These are phyloP conservation scores for Amblyteles armatorius DNA, from an alignment of 2,888 invertebrate species.

Conservation along the genomic window DNA sequence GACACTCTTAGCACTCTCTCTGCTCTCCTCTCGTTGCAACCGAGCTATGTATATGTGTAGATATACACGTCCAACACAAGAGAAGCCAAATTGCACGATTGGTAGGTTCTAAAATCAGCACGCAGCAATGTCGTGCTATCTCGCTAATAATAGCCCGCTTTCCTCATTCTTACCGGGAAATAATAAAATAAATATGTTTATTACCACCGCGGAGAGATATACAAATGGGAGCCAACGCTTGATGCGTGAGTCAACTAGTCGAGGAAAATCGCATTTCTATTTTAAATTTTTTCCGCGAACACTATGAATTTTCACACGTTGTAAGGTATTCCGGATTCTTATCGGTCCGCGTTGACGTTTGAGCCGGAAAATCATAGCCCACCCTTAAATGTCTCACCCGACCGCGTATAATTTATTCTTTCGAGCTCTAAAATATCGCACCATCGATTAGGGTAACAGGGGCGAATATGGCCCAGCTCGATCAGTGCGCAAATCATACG, in stretches of 20 bases:
- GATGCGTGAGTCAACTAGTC: not conserved
- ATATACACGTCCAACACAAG: slow-evolving; percentile 5
- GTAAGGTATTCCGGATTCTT: not conserved
- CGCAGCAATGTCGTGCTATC: slow-evolving; percentile 21
- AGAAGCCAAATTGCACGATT: slow-evolving; percentile 28
- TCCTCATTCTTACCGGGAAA: slow-evolving; percentile 60
- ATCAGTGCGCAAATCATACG: not conserved
- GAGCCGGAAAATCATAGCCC: not conserved
- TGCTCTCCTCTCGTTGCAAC: not conserved
- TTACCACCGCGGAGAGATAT: slow-evolving; percentile 1
- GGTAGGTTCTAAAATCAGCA: slow-evolving; percentile 57
- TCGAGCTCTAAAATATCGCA: not conserved
- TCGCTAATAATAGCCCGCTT: slow-evolving; percentile 48
- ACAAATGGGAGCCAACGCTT: slow-evolving; percentile 16
- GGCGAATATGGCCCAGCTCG: not conserved
- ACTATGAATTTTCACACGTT: slow-evolving; percentile 14
- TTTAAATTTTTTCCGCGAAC: not conserved
- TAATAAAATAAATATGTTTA: slow-evolving; percentile 53
- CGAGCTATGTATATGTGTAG: not conserved
- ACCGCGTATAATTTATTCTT: not conserved
- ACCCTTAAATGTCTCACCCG: not conserved
- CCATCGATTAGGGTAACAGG: not conserved
- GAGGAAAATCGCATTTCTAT: not conserved
- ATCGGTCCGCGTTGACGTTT: not conserved
- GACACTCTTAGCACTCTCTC: not conserved